phyloP scores from a whole-genome alignment of 2,113 vertebrate species.

The Tragelaphus imberbis region DNA sequence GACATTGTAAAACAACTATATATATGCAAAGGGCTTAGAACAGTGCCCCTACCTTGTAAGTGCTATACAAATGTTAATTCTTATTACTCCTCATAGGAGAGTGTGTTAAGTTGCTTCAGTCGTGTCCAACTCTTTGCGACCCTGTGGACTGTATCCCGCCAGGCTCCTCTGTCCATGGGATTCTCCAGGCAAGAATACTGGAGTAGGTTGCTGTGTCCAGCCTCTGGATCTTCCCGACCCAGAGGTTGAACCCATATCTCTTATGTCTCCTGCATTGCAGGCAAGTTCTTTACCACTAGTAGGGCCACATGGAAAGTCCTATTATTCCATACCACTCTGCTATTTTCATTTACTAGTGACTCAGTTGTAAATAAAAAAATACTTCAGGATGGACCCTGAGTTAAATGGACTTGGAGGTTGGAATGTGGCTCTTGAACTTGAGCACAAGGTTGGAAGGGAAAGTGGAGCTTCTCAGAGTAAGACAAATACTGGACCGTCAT shows the following conservation, averaged over 20 bases:
- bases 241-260: neutral
- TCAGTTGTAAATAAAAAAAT: neutral
- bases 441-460: neutral
- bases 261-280: neutral
- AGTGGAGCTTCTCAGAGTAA: neutral
- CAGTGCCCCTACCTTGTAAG: accelerated
- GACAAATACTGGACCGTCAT: neutral
- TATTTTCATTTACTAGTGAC: neutral
- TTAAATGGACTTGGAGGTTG: neutral
- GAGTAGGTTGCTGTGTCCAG: neutral
- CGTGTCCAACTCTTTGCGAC: neutral
- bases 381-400: neutral
- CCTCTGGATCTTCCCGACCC: neutral
- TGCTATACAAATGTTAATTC: neutral
- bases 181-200: neutral
- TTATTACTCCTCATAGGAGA: neutral
- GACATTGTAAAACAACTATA: neutral
- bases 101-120: neutral
- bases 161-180: neutral
- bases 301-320: neutral
- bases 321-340: neutral
- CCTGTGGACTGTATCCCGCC: neutral
- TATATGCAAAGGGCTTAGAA: neutral
- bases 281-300: neutral
- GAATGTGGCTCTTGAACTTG: neutral